These are phyloP conservation scores for Spondyliosoma cantharus DNA, from an alignment of 2,797 vertebrate species.

Conservation along the genomic window DNA sequence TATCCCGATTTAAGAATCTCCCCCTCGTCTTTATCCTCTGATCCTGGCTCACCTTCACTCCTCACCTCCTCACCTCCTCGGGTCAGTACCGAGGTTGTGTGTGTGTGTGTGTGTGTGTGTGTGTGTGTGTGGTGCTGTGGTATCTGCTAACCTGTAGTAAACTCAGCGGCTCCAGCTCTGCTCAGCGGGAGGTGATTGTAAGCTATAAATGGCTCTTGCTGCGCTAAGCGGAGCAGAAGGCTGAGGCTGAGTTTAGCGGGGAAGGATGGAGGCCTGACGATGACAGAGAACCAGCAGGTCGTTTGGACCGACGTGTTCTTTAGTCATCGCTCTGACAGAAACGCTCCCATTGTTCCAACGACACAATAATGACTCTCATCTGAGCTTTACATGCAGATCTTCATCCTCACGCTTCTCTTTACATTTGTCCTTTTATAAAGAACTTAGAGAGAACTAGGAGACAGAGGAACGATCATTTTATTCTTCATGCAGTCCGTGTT, in stretches of 20 bases:
- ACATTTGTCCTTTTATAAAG: too few relatives aligned
- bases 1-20: neutral
- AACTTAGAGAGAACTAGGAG: neutral
- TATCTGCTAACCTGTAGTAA: conserved; percentile 30
- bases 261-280: conserved; percentile 8
- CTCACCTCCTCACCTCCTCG: conserved; percentile 24
- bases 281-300: neutral
- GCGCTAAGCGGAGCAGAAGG: conserved; percentile 19
- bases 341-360: neutral
- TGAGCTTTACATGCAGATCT: too few relatives aligned
- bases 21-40: conserved; percentile 22
- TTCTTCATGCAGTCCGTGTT: neutral
- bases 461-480: neutral
- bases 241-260: neutral
- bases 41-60: conserved; percentile 43
- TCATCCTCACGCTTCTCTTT: too few relatives aligned
- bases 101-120: neutral
- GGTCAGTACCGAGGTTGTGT: conserved; percentile 24
- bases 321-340: neutral
- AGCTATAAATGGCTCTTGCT: conserved; percentile 40
- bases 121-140: neutral
- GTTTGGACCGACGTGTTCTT: neutral
- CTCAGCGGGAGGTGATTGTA: neutral
- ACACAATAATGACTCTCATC: too few relatives aligned
- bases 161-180: neutral